phyloP scores from a whole-genome alignment of 2,888 invertebrate species.

The Dasypogon diadema region DNA sequence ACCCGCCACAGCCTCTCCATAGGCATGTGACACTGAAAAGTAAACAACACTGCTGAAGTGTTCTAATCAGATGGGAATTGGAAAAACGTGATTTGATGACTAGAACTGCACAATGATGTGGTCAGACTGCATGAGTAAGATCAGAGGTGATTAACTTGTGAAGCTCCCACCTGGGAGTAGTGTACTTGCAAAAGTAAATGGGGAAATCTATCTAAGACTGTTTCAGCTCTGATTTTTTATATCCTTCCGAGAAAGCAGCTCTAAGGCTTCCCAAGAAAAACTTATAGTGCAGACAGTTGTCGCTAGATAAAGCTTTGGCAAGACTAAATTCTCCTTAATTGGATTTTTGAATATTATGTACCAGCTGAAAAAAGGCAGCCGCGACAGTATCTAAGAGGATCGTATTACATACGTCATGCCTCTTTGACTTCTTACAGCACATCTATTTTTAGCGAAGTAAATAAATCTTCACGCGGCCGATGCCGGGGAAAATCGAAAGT shows the following conservation, averaged over 20 bases:
- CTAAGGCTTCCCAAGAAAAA: background rate
- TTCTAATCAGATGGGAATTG: conserved; percentile 45
- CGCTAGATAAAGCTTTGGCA: background rate
- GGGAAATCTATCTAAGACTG: background rate
- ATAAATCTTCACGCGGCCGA: background rate
- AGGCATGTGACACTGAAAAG: conserved; percentile 19
- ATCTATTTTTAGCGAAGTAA: conserved; percentile 2
- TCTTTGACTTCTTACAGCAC: conserved; percentile 4
- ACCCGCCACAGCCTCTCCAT: conserved; percentile 7
- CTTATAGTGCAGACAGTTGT: background rate
- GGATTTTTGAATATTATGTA: background rate
- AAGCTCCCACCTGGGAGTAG: background rate
- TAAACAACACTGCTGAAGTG: conserved; percentile 24
- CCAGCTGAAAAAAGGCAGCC: background rate
- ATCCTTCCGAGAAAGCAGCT: background rate
- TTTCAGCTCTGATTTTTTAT: background rate
- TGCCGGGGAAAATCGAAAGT: background rate
- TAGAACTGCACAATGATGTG: conserved; percentile 11
- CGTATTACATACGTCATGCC: background rate
- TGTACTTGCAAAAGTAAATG: background rate
- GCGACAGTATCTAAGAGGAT: background rate
- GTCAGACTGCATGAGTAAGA: conserved; percentile 27
- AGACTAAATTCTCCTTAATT: background rate
- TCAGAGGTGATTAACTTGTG: conserved; percentile 32
- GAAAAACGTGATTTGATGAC: conserved; percentile 34